phyloP scores from a whole-genome alignment of 1,140 invertebrate genomes.

The Solenopsis invicta region DNA sequence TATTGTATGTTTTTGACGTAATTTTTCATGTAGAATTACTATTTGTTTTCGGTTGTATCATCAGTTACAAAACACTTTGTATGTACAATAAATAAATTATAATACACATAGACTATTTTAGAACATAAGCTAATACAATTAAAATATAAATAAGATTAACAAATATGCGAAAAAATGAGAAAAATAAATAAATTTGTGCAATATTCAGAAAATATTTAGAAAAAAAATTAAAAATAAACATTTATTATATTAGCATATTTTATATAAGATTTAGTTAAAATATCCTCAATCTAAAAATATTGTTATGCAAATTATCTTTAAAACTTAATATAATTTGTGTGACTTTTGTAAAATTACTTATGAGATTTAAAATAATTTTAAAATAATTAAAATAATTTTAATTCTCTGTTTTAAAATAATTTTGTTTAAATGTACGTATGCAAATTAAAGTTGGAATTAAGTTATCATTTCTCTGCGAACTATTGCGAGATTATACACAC shows the following conservation, averaged over 20 bases:
- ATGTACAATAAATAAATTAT: background rate
- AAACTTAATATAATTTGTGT: background rate
- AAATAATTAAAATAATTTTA: background rate
- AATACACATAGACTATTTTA: background rate
- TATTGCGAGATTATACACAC: background rate
- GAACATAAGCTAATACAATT: background rate
- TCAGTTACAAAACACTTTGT: too few relatives aligned
- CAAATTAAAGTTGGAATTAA: constrained; percentile 17
- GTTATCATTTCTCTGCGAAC: background rate
- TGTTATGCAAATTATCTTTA: background rate
- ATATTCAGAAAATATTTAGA: background rate
- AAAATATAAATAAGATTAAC: background rate
- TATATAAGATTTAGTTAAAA: background rate
- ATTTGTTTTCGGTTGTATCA: too few relatives aligned
- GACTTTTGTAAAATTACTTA: background rate
- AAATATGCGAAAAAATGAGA: background rate
- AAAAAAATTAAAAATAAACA: background rate
- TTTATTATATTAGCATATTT: background rate
- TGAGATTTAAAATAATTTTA: too few relatives aligned
- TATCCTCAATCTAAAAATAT: background rate
- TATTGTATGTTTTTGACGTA: too few relatives aligned
- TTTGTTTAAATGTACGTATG: background rate
- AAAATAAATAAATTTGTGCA: background rate
- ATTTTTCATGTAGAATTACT: too few relatives aligned
- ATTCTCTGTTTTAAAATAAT: constrained; percentile 1